Evolutionary conservation across 2,113 vertebrate species (phyloP).

Genomic region (Bubo blakistoni): DNA sequence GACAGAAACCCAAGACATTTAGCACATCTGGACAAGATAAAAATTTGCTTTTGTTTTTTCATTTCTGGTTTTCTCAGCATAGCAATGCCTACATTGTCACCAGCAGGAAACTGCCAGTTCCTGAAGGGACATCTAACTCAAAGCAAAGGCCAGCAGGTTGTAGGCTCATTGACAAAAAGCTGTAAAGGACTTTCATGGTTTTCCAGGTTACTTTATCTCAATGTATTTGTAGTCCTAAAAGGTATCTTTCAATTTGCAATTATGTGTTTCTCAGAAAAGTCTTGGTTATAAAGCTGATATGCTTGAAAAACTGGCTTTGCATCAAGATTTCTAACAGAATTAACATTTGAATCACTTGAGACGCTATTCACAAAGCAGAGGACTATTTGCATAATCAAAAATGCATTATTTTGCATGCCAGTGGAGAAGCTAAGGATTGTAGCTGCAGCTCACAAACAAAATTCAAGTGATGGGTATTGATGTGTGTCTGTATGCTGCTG

Average conservation of each 20-base stretch:
- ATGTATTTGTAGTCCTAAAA: constrained; percentile 17
- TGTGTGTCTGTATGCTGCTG: background rate
- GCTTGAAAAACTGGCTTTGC: constrained; percentile 52
- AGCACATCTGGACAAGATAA: background rate
- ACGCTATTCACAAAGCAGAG: constrained; percentile 30
- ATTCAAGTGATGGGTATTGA: background rate
- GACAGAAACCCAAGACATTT: background rate
- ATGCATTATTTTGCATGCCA: constrained; percentile 12
- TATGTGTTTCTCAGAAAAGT: constrained; percentile 45
- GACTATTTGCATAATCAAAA: constrained; percentile 33
- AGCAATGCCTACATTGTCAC: background rate
- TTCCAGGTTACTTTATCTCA: constrained; percentile 35
- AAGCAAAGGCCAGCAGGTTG: background rate
- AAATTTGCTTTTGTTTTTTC: background rate
- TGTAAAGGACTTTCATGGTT: background rate
- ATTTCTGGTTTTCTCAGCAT: background rate
- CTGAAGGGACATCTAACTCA: background rate
- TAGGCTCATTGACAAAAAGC: background rate
- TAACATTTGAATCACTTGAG: constrained; percentile 58
- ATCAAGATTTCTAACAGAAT: constrained; percentile 57
- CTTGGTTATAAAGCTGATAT: constrained; percentile 18
- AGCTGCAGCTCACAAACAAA: background rate
- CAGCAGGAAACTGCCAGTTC: background rate
- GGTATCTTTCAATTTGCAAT: constrained; percentile 49
- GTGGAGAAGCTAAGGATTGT: background rate